Base-by-base conservation (phyloP, 2,888 invertebrate genomes). In the Ormyrus pomaceus region DNA sequence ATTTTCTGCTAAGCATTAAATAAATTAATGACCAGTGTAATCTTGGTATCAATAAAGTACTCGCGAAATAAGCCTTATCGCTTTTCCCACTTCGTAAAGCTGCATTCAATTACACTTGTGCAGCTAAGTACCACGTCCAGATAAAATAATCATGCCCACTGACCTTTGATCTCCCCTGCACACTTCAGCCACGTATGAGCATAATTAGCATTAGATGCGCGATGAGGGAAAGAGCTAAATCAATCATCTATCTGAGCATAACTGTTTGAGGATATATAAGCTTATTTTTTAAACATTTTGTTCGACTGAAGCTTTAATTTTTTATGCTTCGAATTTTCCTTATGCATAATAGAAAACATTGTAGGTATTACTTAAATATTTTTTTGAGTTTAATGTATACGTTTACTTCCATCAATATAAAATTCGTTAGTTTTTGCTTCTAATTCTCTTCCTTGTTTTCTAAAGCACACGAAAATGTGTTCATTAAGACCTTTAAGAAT, bases 31-130 rank as follows among this genome's bases (percentile, higher is more conserved):
- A 7, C 11, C 6, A 68, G 68, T 8, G 66, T 34, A 53, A 34
- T 68, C 55, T n/a, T 34, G 55, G 68, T 53, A 68, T 68, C 68
- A 55, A 55, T 53, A 56, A 56, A 69, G 51, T 45, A 69, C 53
- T 66, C 19, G 69, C 69, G 55, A 69, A 34, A 56, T 69, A 56
- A 69, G 51, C 11, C n/a, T 45, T 56, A 69, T 69, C 56, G 45
- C 56, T 56, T 69, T 69, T 69, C 69, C 6, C 48, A 69, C 48
- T 56, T 46, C 56, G 46, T 45, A 55, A 8, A 10, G 83, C 82
- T 79, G 75, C 82, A 82, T 83, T 82, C 83, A 80, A 81, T 70
- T 72, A 78, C 79, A 34, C 34, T 34, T 79, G 45, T 1, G 62
- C 45, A 13, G 46, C 46, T 62, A 62, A 62, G 53, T 53, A 19